Conservation (phyloP, 1,140 invertebrate genomes). For the Zaprionus kolodkinae region DNA sequence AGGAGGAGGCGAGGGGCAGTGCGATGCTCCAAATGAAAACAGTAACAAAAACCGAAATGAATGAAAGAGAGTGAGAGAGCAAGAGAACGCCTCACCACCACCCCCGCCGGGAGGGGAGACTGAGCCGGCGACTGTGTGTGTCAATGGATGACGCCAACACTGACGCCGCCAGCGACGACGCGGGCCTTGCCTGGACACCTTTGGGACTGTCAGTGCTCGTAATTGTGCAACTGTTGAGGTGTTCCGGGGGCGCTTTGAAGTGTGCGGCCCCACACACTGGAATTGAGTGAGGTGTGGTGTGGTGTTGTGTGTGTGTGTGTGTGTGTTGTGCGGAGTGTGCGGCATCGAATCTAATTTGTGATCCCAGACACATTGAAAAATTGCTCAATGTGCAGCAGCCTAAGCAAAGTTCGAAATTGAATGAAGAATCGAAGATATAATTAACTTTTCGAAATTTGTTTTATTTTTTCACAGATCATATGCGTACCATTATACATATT, state of each 20-base stretch:
- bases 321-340: slow-evolving; percentile 8
- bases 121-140: slow-evolving; percentile 39
- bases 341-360: slow-evolving; percentile 40
- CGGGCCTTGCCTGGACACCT: slow-evolving; percentile 58
- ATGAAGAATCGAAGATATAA: neutral
- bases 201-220: slow-evolving; percentile 45
- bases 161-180: slow-evolving; percentile 28
- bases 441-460: slow-evolving; percentile 3
- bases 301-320: neutral
- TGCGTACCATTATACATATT: neutral
- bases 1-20: neutral
- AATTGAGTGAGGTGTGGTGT: slow-evolving; percentile 6
- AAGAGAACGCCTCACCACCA: neutral
- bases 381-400: slow-evolving; percentile 43
- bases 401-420: neutral
- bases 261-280: slow-evolving; percentile 18
- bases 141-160: slow-evolving; percentile 73
- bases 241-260: slow-evolving; percentile 30
- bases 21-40: slow-evolving; percentile 4
- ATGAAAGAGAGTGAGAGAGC: slow-evolving; percentile 10
- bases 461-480: neutral
- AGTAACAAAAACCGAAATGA: slow-evolving; percentile 44
- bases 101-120: neutral
- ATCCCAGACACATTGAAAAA: slow-evolving; percentile 28
- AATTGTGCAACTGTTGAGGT: slow-evolving; percentile 52